phyloP scores from a whole-genome alignment of 2,888 invertebrate genomes.

The Marronus borbonicus region DNA sequence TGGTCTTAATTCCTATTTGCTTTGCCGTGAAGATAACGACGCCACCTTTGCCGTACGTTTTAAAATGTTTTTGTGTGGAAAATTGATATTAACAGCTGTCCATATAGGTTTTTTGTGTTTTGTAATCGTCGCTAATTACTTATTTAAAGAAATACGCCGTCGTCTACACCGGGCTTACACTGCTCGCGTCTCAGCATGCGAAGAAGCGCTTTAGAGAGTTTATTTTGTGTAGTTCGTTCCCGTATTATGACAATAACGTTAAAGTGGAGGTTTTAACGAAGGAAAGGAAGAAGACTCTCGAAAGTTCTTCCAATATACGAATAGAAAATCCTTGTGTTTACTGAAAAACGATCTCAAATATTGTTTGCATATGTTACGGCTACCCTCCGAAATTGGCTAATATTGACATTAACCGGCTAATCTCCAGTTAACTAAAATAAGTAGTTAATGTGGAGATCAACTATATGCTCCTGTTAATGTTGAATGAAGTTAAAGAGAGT shows the following conservation, averaged over 20 bases:
- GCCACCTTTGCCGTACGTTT: constrained; percentile 45
- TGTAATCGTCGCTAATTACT: constrained; percentile 47
- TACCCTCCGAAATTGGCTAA: too few relatives aligned
- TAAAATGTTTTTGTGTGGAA: constrained; percentile 47
- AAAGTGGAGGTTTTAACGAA: constrained; percentile 14
- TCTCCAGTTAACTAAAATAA: too few relatives aligned
- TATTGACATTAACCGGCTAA: too few relatives aligned
- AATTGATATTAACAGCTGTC: constrained; percentile 48
- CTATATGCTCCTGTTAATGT: too few relatives aligned
- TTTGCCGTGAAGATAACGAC: constrained; percentile 45
- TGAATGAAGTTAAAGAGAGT: too few relatives aligned
- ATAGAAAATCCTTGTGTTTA: too few relatives aligned
- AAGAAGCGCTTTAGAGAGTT: constrained; percentile 12
- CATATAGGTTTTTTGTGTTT: constrained; percentile 47
- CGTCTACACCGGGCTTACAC: constrained; percentile 30
- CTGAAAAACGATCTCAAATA: too few relatives aligned
- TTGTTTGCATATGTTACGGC: too few relatives aligned
- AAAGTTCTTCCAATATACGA: too few relatives aligned
- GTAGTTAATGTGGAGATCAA: too few relatives aligned
- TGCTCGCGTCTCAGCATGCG: neutral
- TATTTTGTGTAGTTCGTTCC: neutral
- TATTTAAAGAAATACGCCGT: constrained; percentile 40
- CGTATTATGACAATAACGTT: neutral
- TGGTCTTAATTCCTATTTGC: constrained; percentile 46
- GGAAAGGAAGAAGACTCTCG: neutral